These are phyloP conservation scores for Myotis lucifugus DNA, from an alignment of 2,113 vertebrate species.

Conservation along the genomic window DNA sequence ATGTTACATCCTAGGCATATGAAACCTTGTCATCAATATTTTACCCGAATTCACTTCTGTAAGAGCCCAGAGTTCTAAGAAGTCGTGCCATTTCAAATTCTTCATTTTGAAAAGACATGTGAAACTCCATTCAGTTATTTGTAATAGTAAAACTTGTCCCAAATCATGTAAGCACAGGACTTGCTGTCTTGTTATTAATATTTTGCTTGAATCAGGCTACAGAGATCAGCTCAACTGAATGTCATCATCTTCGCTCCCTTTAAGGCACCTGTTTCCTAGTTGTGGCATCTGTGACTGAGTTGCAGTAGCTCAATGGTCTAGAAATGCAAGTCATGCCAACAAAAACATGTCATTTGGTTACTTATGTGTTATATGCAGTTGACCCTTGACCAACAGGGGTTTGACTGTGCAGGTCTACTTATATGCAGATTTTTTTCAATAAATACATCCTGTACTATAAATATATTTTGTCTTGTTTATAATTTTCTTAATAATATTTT, in stretches of 20 bases:
- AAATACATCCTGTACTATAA: background rate
- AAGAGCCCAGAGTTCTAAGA: constrained; percentile 47
- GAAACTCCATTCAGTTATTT: constrained; percentile 52
- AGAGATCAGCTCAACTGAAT: constrained; percentile 53
- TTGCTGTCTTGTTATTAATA: constrained; percentile 58
- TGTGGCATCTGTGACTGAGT: background rate
- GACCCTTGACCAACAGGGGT: background rate
- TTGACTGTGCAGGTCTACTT: background rate
- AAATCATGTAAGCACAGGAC: constrained; percentile 43
- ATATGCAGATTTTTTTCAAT: background rate
- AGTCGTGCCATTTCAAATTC: constrained; percentile 40
- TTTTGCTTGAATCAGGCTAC: background rate
- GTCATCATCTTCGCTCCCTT: constrained; percentile 3
- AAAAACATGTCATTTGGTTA: background rate
- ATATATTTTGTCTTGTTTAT: background rate
- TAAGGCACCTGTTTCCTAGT: background rate
- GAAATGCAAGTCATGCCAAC: constrained; percentile 12
- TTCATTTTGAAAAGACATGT: constrained; percentile 37
- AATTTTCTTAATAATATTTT: background rate
- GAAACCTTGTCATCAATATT: constrained; percentile 67
- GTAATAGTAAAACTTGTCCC: constrained; percentile 58
- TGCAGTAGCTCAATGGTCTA: constrained; percentile 5
- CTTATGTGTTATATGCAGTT: constrained; percentile 43
- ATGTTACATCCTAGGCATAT: constrained; percentile 72
- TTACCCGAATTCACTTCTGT: constrained; percentile 67